A percentile compares a stretch with the other conserved stretches of the same genome.
Evolutionary conservation across 2,113 vertebrate species (phyloP).

Genomic region (Coryphaenoides rupestris): DNA sequence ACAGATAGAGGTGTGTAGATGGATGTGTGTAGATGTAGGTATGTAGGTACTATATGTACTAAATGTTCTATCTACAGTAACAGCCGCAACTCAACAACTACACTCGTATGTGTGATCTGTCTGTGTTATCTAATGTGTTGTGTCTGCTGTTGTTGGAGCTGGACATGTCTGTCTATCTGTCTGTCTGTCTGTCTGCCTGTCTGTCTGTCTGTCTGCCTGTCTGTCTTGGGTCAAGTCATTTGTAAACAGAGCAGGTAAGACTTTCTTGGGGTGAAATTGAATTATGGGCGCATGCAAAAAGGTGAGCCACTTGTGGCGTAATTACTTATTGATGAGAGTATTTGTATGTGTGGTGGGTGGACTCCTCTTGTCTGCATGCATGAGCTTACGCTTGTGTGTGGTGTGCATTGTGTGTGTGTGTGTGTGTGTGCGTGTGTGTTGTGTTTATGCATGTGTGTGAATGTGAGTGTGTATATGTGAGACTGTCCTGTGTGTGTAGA

Average conservation of each 20-base stretch:
- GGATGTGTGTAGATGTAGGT: too few relatives aligned
- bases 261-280: background rate
- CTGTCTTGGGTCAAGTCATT: background rate
- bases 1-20: too few relatives aligned
- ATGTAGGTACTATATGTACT: too few relatives aligned
- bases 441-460: background rate
- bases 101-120: too few relatives aligned
- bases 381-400: background rate
- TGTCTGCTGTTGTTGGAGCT: too few relatives aligned
- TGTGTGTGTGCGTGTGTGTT: slow-evolving; percentile 4
- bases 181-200: too few relatives aligned
- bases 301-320: background rate
- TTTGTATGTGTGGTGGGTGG: background rate
- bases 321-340: slow-evolving; percentile 22
- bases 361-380: background rate
- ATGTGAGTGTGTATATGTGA: background rate
- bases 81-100: too few relatives aligned
- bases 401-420: background rate
- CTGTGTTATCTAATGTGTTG: too few relatives aligned
- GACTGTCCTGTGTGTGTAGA: slow-evolving; percentile 3
- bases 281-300: slow-evolving; percentile 2
- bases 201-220: too few relatives aligned
- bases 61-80: too few relatives aligned
- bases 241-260: slow-evolving; percentile 13
- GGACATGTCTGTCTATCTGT: too few relatives aligned